Percentiles rank a stretch among this genome's conserved stretches.
Evolutionary conservation across 2,797 vertebrate genomes (phyloP).

Genomic region (Trachops cirrhosus): DNA sequence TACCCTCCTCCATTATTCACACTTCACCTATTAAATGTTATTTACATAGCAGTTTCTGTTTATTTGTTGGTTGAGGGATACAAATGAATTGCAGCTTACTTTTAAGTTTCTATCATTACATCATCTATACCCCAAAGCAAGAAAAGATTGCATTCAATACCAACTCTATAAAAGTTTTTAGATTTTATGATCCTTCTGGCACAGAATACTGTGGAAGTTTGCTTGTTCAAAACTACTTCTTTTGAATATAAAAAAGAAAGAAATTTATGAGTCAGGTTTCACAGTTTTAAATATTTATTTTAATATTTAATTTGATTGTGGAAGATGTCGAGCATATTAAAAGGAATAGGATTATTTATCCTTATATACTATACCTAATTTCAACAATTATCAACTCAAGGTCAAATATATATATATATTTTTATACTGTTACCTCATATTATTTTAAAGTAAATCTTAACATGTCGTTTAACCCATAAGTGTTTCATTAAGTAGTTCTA

Average conservation of each 20-base stretch:
- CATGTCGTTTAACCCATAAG: neutral
- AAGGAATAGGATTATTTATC: neutral
- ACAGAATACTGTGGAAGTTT: neutral
- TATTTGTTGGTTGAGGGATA: neutral
- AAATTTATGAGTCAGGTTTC: neutral
- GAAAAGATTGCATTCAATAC: neutral
- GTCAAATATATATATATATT: neutral
- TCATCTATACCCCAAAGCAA: slow-evolving; percentile 1
- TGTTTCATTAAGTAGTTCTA: slow-evolving; percentile 18
- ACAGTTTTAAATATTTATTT: neutral
- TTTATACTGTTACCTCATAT: neutral
- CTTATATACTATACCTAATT: neutral
- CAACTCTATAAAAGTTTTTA: neutral
- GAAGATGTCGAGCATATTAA: neutral
- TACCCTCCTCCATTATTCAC: neutral
- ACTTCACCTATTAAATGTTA: neutral
- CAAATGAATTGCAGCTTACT: neutral
- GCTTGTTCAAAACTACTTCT: neutral
- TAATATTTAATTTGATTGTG: neutral
- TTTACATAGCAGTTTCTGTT: neutral
- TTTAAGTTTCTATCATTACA: slow-evolving; percentile 24
- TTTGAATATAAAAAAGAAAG: neutral
- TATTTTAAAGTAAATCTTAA: neutral
- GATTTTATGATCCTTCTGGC: neutral
- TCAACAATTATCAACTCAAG: neutral